A percentile compares a stretch with the other conserved stretches of the same genome.
Conservation (phyloP, 2,113 vertebrate genomes). For the Clarias macrocephalus region DNA sequence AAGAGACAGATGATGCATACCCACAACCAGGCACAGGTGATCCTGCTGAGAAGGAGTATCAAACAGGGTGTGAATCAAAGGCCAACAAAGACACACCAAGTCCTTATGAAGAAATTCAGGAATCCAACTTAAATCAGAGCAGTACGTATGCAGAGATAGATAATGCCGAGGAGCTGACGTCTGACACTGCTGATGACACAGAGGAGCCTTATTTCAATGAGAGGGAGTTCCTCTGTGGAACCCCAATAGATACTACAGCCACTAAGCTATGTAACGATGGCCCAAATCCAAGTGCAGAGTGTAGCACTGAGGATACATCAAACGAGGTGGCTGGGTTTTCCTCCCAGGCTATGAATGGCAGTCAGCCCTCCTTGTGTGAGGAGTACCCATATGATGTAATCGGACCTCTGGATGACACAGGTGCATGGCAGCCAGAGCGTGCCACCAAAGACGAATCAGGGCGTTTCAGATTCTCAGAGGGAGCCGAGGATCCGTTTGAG, state of each 20-base stretch:
- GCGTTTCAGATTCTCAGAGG: constrained; percentile 71
- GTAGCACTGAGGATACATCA: constrained; percentile 46
- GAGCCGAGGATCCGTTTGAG: constrained; percentile 71
- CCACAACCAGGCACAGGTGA: constrained; percentile 47
- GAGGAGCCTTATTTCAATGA: constrained; percentile 52
- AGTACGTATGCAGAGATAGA: constrained; percentile 44
- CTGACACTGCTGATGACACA: constrained; percentile 49
- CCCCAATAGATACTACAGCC: constrained; percentile 17
- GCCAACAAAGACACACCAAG: constrained; percentile 41
- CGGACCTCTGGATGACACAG: constrained; percentile 68
- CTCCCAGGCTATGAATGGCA: constrained; percentile 59
- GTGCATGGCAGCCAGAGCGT: constrained; percentile 72
- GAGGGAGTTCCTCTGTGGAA: constrained; percentile 51
- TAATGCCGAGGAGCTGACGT: constrained; percentile 20
- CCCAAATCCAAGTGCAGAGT: constrained; percentile 47
- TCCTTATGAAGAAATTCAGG: constrained; percentile 52
- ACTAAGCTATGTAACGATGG: constrained; percentile 42
- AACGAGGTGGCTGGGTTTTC: constrained; percentile 55
- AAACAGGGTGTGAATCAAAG: constrained; percentile 50
- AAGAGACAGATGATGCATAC: constrained; percentile 55
- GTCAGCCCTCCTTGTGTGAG: constrained; percentile 69
- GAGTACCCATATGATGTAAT: constrained; percentile 77
- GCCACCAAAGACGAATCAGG: constrained; percentile 73
- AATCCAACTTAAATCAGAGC: constrained; percentile 18
- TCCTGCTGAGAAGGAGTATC: constrained; percentile 46